Evolutionary conservation across 2,113 vertebrate genomes (phyloP).

Genomic region (Himantopus leucocephalus): DNA sequence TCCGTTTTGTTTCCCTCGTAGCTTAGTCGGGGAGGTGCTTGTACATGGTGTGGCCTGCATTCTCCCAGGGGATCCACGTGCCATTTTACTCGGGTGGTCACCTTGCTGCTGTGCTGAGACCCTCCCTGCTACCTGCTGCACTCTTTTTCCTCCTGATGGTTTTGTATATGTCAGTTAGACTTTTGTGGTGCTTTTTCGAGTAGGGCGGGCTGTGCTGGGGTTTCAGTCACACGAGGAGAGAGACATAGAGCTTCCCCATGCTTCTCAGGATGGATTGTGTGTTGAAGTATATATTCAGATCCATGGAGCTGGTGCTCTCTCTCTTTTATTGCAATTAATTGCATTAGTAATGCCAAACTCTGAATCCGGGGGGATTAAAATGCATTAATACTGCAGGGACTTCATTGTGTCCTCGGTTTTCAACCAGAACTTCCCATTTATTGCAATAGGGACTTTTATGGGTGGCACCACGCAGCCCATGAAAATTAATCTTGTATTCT

Average conservation of each 20-base stretch:
- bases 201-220: neutral
- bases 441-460: neutral
- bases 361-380: neutral
- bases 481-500: slow-evolving; percentile 57
- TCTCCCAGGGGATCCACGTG: neutral
- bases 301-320: neutral
- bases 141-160: neutral
- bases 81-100: neutral
- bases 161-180: neutral
- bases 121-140: neutral
- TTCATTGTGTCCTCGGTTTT: neutral
- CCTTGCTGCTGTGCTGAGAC: neutral
- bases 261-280: neutral
- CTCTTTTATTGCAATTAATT: slow-evolving; percentile 36
- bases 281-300: neutral
- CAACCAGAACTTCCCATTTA: neutral
- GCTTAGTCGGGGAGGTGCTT: neutral
- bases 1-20: neutral
- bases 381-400: neutral
- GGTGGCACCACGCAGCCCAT: neutral
- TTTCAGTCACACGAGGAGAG: neutral
- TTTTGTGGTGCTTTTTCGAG: neutral
- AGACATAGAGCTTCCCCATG: neutral
- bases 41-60: rapidly evolving
- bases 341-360: neutral